Evolutionary conservation across 2,113 vertebrate genomes (phyloP).

Genomic region (Hypocryptadius cinnamomeus): DNA sequence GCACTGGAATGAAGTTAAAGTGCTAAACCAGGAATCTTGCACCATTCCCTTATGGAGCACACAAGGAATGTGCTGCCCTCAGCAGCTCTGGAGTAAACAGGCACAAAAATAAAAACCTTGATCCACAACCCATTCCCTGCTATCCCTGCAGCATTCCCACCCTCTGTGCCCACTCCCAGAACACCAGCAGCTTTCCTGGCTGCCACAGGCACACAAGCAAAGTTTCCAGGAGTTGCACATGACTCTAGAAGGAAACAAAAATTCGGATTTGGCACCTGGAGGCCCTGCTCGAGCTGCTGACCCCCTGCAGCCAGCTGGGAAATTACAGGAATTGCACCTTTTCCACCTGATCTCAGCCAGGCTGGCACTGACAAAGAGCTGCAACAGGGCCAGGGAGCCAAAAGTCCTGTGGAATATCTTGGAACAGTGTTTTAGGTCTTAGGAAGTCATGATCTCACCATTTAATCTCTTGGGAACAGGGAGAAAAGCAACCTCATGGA

Average conservation of each 20-base stretch:
- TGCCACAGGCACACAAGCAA: not conserved
- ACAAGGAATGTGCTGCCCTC: not conserved
- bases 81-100: not conserved
- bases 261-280: not conserved
- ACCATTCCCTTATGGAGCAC: not conserved
- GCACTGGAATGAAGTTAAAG: not conserved
- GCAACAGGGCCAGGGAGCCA: not conserved
- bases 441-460: slow-evolving; percentile 8
- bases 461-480: not conserved
- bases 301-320: not conserved
- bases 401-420: not conserved
- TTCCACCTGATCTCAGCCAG: not conserved
- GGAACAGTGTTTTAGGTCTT: not conserved
- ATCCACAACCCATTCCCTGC: not conserved
- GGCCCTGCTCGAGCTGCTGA: not conserved
- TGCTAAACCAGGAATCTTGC: not conserved
- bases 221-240: not conserved
- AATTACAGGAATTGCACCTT: not conserved
- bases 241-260: not conserved
- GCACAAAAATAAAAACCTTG: not conserved
- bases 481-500: not conserved
- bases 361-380: not conserved
- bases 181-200: not conserved
- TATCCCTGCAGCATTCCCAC: not conserved
- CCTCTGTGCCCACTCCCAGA: not conserved